Evolutionary conservation across 2,888 invertebrate species (phyloP), one percentile per base, ranked within the genome.

Genomic region (Tetramorium bicarinatum): DNA sequence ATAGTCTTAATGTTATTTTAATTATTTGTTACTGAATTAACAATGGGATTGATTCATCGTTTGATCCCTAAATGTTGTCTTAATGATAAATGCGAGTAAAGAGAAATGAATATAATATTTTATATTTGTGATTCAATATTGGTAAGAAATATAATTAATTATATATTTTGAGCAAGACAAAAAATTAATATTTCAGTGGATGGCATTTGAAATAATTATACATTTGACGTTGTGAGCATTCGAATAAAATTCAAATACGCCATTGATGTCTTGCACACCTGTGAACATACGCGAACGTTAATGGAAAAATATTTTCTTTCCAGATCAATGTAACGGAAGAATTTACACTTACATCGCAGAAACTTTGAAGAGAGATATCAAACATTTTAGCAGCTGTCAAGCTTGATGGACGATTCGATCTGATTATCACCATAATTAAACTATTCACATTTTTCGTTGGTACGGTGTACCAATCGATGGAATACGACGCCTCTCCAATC

Each of bases 371-470:
- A 0, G 93, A 93, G 3, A 93, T 77, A 75, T 94, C 92, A 77
- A 93, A 91, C 54, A 94, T 89, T 89, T 94, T 94, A 41, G 92
- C 93, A 9, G 93, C 93, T 21, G 93, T 92, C 38, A 94, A 85
- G 66, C 87, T 90, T 6, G 91, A 89, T 3, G 93, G 93, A 80
- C 91, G 91, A 82, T 90, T 91, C 7, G 92, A 90, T 87, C 92
- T 88, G 25, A 91, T 84, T 83, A 94, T 89, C 13, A 93, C 86
- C 56, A 92, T 90, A 67, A 90, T 87, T 3, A 93, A 77, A 83
- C 90, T 87, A 11, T 87, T 72, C 8, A 86, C 87, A 0, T 91
- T 56, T 18, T 88, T 84, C 13, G 89, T 91, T 13, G 92, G 92
- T 71, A 93, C 83, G 3, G 79, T 38, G 67, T 91, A 91, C 93